Conservation (phyloP, 2,888 invertebrate species). For the Orthonevra nobilis region DNA sequence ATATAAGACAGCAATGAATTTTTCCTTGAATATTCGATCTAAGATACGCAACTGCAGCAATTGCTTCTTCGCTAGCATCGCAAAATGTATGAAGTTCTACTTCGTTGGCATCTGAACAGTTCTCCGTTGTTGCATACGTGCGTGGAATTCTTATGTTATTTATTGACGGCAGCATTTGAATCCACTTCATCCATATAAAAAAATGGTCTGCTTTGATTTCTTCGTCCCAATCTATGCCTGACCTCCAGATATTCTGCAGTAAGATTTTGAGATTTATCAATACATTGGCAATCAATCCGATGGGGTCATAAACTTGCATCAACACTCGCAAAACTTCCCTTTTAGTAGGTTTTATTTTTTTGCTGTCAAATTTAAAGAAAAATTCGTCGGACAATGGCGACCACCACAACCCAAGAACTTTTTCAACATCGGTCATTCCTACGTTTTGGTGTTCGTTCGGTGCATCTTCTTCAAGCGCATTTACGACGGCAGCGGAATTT, state of each 20-base stretch:
- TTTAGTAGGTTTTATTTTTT: conserved; percentile 72
- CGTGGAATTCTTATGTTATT: conserved; percentile 8
- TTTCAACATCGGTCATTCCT: conserved; percentile 17
- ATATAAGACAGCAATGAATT: too few relatives aligned
- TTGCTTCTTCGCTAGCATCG: conserved; percentile 28
- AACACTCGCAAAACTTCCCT: conserved; percentile 64
- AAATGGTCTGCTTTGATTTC: conserved; percentile 9
- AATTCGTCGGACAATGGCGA: too few relatives aligned
- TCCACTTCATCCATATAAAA: conserved; percentile 16
- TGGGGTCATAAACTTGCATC: conserved; percentile 72
- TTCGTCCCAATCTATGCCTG: conserved; percentile 23
- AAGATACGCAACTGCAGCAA: too few relatives aligned
- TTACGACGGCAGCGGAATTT: not conserved
- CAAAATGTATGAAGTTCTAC: conserved; percentile 11
- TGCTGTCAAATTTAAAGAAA: too few relatives aligned
- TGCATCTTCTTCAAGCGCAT: not conserved
- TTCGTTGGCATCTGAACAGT: not conserved
- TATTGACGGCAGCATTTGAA: not conserved
- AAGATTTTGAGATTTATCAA: conserved; percentile 41
- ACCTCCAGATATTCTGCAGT: conserved; percentile 38
- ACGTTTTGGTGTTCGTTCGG: not conserved
- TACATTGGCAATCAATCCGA: conserved; percentile 28
- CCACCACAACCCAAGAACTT: conserved; percentile 66
- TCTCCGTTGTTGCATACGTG: conserved; percentile 3
- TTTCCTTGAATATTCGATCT: too few relatives aligned